Evolutionary conservation across 2,888 invertebrate genomes (phyloP).

Genomic region (Drosophila kuntzei): DNA sequence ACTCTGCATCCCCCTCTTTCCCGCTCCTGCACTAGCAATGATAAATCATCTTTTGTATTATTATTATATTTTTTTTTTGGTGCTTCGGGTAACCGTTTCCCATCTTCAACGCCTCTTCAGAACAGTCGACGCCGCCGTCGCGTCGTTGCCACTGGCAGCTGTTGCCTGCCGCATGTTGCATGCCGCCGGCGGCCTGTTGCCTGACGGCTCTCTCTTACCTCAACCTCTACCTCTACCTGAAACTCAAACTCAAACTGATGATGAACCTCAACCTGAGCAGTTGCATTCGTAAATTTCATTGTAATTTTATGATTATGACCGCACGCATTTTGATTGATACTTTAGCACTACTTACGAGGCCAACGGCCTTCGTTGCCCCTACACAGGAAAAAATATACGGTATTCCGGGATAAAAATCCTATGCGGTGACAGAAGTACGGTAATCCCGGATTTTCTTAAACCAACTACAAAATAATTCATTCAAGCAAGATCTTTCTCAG

Average conservation of each 20-base stretch:
- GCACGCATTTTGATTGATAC: conserved; percentile 81
- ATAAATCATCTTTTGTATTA: conserved; percentile 75
- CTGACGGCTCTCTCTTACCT: neutral
- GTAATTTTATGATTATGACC: conserved; percentile 81
- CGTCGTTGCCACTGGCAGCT: conserved; percentile 22
- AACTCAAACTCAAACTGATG: no score
- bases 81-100: conserved; percentile 56
- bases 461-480: no score
- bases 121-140: conserved; percentile 29
- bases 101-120: conserved; percentile 59
- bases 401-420: no score
- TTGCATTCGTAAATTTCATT: conserved; percentile 74
- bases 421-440: no score
- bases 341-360: conserved; percentile 75
- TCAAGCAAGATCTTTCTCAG: no score
- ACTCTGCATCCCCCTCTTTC: neutral
- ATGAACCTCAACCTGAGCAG: conserved; percentile 23
- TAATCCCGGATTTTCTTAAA: no score
- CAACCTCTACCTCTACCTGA: no score
- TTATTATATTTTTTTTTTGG: conserved; percentile 44
- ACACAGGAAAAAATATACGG: no score
- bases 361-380: conserved; percentile 36
- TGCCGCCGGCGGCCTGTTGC: conserved; percentile 7
- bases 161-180: conserved; percentile 31
- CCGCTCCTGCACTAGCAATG: conserved; percentile 52